Base-by-base conservation (phyloP, 2,797 vertebrate species). In the Danio kyathit region DNA sequence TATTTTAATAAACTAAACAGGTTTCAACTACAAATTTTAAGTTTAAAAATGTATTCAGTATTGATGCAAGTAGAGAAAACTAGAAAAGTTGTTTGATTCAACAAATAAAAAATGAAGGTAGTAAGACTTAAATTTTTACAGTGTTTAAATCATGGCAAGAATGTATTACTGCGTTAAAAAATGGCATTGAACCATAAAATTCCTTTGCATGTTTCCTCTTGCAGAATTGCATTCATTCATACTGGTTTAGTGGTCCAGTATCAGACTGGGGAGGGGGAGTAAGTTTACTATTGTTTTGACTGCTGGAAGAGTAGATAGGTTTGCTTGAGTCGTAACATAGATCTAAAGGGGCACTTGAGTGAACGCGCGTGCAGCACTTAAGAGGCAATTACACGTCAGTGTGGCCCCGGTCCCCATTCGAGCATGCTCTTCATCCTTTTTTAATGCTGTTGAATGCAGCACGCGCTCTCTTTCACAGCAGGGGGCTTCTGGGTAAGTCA, bases 401-500 rank as follows among this genome's bases (percentile, higher is more conserved):
- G 89, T 93, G 90, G 29, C 89, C 88, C 88, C 87, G 85, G 84
- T 87, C 87, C 84, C 88, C 74, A 59, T 17, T 72, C 74, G 70
- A 69, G 19, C 74, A 84, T 82, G 38, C 46, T 66, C 56, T 77
- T 87, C 86, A 87, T 94, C 89, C 91, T 92, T 93, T 93, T 92
- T 94, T 94, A 94, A 94, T 94, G 92, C 69, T 70, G 90, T 86
- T 88, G 92, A 93, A 92, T 90, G 91, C 52, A 64, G 88, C 86
- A 92, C 87, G 89, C 87, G 88, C 86, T 91, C 91, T 90, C 90
- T 86, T 83, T 83, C 93, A 85, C 94, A 95, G 93, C 92, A 92
- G 92, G 92, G 91, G 92, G 89, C 87, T 91, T 88, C 88, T 87
- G 76, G 79, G 88, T 86, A 90, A 94, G 93, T 94, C 93, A 95